Evolutionary conservation across 2,113 vertebrate genomes (phyloP), one percentile per base, ranked within the genome.

Genomic region (Solenodon paradoxus): DNA sequence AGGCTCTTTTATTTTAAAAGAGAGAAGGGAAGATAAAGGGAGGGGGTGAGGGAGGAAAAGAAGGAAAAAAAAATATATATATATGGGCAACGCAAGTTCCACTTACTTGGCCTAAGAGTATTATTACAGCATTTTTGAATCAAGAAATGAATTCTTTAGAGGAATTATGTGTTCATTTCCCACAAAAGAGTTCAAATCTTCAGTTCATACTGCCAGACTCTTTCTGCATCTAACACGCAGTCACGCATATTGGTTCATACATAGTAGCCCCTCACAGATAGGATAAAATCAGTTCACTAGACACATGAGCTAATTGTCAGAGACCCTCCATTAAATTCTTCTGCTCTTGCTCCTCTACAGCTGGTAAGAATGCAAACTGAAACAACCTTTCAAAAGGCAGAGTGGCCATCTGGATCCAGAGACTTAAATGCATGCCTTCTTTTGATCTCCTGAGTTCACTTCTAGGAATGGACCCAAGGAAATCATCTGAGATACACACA

Each of bases 401-500:
- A 59, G 64, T 32, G 15, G 53, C 82, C 90, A 93, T 90, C 77
- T 84, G 95, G 83, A 91, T 75, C n/a, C 81, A 92, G 63, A 95
- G 59, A 51, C 40, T 93, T 66, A 90, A 59, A 81, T 28, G 19
- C 13, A 26, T 45, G 40, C 71, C 42, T 88, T 80, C 53, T 71
- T 95, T 96, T 85, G 57, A 93, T 89, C 53, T 92, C 20, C 20
- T 4, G 11, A 61, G 32, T 91, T 16, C 42, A 84, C 28, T 80
- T 53, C 79, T 51, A 81, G 40, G 69, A 89, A 79, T 24, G 22
- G 19, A 69, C n/a, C 11, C 51, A 69, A 74, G 47, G 72, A 96
- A 96, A 88, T 68, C n/a, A 89, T 53, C 11, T 45, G 59, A 81
- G 75, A 94, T 61, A 10, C n/a, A 95, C 49, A 63, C 45, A 68